Evolutionary conservation across 2,113 vertebrate species (phyloP).

Genomic region (Prunella fulvescens): DNA sequence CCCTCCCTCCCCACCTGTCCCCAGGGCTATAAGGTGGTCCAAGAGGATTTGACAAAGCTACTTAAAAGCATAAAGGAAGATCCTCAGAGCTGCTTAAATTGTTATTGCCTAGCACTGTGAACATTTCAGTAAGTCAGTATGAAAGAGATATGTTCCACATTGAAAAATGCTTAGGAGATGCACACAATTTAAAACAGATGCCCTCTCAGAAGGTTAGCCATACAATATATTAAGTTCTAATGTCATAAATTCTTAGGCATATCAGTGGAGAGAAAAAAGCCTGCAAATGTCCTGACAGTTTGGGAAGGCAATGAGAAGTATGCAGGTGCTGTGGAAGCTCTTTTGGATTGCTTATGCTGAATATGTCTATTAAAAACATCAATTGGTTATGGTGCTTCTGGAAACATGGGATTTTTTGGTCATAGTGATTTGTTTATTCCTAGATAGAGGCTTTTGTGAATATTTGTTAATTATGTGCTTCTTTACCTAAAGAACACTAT

Average conservation of each 20-base stretch:
- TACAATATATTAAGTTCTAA: not conserved
- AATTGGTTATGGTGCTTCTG: not conserved
- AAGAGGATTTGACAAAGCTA: not conserved
- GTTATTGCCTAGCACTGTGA: not conserved
- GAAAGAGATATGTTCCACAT: accelerated
- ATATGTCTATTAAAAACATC: not conserved
- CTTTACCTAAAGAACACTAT: not conserved
- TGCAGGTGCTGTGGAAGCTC: not conserved
- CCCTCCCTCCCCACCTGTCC: too few relatives aligned
- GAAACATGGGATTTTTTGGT: not conserved
- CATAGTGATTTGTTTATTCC: not conserved
- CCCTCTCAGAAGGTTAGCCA: not conserved
- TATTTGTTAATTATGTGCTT: not conserved
- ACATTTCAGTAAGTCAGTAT: not conserved
- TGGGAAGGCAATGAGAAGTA: not conserved
- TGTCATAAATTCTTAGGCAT: not conserved
- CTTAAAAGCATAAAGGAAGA: not conserved
- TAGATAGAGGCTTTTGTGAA: not conserved
- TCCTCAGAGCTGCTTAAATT: not conserved
- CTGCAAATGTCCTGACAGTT: not conserved
- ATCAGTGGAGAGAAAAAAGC: not conserved
- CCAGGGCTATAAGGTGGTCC: not conserved
- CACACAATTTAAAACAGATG: not conserved
- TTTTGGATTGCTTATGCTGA: not conserved
- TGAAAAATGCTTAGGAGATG: not conserved